phyloP scores from a whole-genome alignment of 2,797 vertebrate species.

The Helicolenus hilgendorfi region DNA sequence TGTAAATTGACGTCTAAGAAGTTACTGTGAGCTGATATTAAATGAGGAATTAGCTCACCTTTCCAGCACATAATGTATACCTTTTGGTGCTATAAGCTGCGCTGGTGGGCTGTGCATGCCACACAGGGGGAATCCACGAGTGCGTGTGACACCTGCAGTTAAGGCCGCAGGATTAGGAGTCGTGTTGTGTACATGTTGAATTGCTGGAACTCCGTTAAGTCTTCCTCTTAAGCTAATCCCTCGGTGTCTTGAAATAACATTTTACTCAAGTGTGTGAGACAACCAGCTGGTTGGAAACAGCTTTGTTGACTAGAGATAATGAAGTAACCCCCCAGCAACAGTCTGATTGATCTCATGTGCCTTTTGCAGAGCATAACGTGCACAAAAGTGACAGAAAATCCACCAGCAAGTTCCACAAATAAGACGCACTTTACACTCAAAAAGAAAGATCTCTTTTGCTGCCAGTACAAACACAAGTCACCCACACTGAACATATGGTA shows the following conservation, averaged over 20 bases:
- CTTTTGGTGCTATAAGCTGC: background rate
- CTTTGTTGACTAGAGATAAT: background rate
- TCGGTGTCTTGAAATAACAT: conserved; percentile 77
- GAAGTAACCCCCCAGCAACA: background rate
- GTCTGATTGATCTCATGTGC: background rate
- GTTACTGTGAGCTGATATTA: background rate
- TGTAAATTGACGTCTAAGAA: background rate
- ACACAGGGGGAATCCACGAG: conserved; percentile 5
- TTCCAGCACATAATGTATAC: background rate
- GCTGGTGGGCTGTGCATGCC: background rate
- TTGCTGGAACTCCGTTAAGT: conserved; percentile 75
- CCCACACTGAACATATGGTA: background rate
- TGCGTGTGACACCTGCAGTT: conserved; percentile 47
- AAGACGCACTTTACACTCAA: background rate
- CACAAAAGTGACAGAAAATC: background rate
- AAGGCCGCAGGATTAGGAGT: conserved; percentile 68
- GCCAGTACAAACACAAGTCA: background rate
- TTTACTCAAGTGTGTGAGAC: conserved; percentile 26
- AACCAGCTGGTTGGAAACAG: conserved; percentile 23
- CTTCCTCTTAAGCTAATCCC: conserved; percentile 76
- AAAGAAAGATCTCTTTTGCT: background rate
- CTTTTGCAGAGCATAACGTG: background rate
- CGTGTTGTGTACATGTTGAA: conserved; percentile 65
- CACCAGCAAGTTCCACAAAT: background rate
- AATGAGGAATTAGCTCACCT: background rate